phyloP scores from a whole-genome alignment of 2,888 invertebrate species.

The Elgonia sp. region DNA sequence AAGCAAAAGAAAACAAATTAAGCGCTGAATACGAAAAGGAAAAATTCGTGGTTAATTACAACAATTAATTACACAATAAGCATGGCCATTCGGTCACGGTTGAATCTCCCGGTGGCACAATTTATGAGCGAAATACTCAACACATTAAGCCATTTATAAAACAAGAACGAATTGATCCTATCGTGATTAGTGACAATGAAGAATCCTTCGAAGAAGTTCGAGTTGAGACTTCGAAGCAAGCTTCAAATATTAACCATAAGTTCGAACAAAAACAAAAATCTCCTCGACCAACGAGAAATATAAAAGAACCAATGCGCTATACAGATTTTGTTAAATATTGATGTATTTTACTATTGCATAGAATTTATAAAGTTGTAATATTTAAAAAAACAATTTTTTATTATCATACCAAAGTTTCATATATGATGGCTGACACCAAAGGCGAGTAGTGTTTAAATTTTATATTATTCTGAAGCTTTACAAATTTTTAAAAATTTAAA shows the following conservation, averaged over 20 bases:
- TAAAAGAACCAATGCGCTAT: slow-evolving; percentile 18
- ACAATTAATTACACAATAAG: too few species aligned
- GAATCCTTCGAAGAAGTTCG: slow-evolving; percentile 7
- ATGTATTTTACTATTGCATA: too few species aligned
- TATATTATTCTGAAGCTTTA: too few species aligned
- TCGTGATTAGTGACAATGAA: slow-evolving; percentile 23
- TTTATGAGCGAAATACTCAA: slow-evolving; percentile 39
- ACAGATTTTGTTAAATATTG: slow-evolving; percentile 28
- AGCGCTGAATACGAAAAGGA: slow-evolving; percentile 39
- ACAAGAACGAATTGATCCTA: slow-evolving; percentile 24
- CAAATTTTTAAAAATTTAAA: too few species aligned
- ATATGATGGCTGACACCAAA: too few species aligned
- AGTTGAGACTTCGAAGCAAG: background rate
- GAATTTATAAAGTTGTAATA: too few species aligned
- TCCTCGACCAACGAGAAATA: slow-evolving; percentile 23
- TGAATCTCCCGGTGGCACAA: slow-evolving; percentile 33
- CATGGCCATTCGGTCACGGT: slow-evolving; percentile 37
- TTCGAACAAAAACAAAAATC: slow-evolving; percentile 11
- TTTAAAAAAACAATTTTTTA: too few species aligned
- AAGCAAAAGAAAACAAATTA: slow-evolving; percentile 52
- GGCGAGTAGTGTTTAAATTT: too few species aligned
- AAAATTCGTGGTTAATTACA: slow-evolving; percentile 26
- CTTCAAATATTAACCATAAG: slow-evolving; percentile 25
- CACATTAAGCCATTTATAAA: slow-evolving; percentile 16
- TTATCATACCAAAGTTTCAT: too few species aligned